Evolutionary conservation across 1,140 invertebrate species (phyloP).

Genomic region (Leptoteleia sp.): DNA sequence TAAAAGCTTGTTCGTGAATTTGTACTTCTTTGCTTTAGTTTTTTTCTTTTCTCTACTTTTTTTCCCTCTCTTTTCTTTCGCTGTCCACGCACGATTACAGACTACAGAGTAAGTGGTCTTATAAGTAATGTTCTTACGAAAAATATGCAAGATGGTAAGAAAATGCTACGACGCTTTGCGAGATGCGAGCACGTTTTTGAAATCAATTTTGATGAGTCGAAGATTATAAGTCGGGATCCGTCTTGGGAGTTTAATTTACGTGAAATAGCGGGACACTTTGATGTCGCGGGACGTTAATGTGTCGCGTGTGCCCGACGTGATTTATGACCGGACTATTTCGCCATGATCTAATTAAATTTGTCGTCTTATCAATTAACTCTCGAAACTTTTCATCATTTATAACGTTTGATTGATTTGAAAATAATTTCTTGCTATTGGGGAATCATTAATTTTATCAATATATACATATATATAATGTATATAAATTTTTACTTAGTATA

Average conservation of each 20-base stretch:
- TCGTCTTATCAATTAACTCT: conserved; percentile 21
- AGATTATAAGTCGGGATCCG: conserved; percentile 49
- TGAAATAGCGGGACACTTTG: conserved; percentile 22
- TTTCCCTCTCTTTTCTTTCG: conserved; percentile 37
- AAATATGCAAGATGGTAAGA: conserved; percentile 69
- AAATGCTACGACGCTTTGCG: neutral
- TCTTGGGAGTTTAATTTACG: conserved; percentile 59
- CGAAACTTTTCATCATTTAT: conserved; percentile 47
- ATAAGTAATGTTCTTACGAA: conserved; percentile 71
- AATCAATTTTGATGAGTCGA: conserved; percentile 37
- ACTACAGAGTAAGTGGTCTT: too few relatives aligned
- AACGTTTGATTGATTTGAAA: conserved; percentile 19
- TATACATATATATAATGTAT: too few relatives aligned
- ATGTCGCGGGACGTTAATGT: conserved; percentile 40
- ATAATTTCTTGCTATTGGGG: too few relatives aligned
- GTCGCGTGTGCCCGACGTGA: conserved; percentile 64
- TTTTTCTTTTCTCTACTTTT: too few relatives aligned
- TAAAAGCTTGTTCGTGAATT: conserved; percentile 54
- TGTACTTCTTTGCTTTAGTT: conserved; percentile 53
- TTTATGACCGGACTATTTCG: conserved; percentile 63
- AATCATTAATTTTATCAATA: too few relatives aligned
- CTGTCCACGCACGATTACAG: conserved; percentile 61
- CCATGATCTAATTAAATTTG: conserved; percentile 52
- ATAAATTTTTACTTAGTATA: too few relatives aligned
- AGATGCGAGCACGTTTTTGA: conserved; percentile 39